phyloP scores from a whole-genome alignment of 1,140 invertebrate species.

The Mamestra configurata region DNA sequence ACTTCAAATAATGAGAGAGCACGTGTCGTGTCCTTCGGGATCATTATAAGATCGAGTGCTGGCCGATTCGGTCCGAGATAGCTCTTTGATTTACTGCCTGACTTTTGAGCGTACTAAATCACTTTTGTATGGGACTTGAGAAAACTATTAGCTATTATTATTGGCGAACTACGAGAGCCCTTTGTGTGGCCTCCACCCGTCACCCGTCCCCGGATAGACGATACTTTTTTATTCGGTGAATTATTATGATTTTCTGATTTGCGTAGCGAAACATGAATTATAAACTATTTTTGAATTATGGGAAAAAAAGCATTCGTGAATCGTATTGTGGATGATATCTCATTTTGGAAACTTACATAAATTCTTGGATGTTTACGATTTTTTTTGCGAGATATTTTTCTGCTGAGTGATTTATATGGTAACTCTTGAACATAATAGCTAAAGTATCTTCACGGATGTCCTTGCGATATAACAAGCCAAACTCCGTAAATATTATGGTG shows the following conservation, averaged over 20 bases:
- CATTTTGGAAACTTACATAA: constrained; percentile 34
- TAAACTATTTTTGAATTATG: constrained; percentile 52
- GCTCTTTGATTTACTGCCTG: constrained; percentile 81
- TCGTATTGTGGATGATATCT: constrained; percentile 47
- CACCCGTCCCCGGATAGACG: constrained; percentile 53
- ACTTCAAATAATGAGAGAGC: constrained; percentile 80
- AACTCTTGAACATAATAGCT: not conserved
- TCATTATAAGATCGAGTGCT: constrained; percentile 71
- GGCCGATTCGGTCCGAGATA: constrained; percentile 70
- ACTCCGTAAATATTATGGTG: not conserved
- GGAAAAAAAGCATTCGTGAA: constrained; percentile 31
- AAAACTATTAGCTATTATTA: constrained; percentile 87
- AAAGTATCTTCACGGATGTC: not conserved
- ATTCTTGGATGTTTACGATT: constrained; percentile 22
- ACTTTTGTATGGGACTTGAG: constrained; percentile 82
- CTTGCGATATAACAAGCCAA: not conserved
- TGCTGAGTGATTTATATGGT: constrained; percentile 6
- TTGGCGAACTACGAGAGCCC: constrained; percentile 74
- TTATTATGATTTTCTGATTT: constrained; percentile 70
- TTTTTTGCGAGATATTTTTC: constrained; percentile 16
- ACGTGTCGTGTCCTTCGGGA: constrained; percentile 77
- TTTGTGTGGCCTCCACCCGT: constrained; percentile 66
- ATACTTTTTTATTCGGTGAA: constrained; percentile 70
- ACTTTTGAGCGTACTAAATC: constrained; percentile 84
- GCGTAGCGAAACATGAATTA: constrained; percentile 66